Conservation (phyloP, 2,888 invertebrate species). For the Onthophagus sagittarius region DNA sequence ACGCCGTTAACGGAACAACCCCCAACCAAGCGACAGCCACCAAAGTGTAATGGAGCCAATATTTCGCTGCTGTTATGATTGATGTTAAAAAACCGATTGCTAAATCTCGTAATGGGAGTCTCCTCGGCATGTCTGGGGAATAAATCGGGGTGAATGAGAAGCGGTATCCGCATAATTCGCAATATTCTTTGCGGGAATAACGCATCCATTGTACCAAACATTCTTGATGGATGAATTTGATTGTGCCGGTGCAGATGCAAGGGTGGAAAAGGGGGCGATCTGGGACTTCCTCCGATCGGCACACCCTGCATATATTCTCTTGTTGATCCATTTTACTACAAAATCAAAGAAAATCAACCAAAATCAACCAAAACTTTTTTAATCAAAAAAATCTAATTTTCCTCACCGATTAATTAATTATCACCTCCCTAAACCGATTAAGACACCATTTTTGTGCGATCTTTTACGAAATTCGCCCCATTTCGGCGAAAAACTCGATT, state of each 20-base stretch:
- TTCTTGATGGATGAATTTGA: slow-evolving; percentile 98
- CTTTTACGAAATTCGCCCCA: too few species aligned
- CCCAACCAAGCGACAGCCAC: slow-evolving; percentile 98
- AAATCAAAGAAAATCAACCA: too few species aligned
- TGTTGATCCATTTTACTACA: slow-evolving; percentile 14
- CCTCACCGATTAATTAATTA: too few species aligned
- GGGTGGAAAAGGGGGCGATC: slow-evolving; percentile 96
- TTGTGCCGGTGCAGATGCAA: slow-evolving; percentile 98
- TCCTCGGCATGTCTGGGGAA: slow-evolving; percentile 99
- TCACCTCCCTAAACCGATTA: too few species aligned
- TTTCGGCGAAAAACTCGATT: neutral
- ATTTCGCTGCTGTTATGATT: slow-evolving; percentile 87
- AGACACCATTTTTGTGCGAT: too few species aligned
- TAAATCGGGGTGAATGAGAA: slow-evolving; percentile 99
- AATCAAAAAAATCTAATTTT: too few species aligned
- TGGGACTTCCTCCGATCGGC: slow-evolving; percentile 87
- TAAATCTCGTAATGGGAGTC: slow-evolving; percentile 89
- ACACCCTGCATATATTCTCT: slow-evolving; percentile 94
- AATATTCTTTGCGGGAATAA: slow-evolving; percentile 97
- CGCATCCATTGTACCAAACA: slow-evolving; percentile 99
- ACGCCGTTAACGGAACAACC: slow-evolving; percentile 92
- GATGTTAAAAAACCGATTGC: slow-evolving; percentile 86
- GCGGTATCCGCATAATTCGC: slow-evolving; percentile 95
- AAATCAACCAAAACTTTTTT: too few species aligned
- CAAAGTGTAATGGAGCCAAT: slow-evolving; percentile 95